A percentile compares a stretch with the other conserved stretches of the same genome.
Evolutionary conservation across 2,113 vertebrate species (phyloP).

Genomic region (Myrmecobius fasciatus): DNA sequence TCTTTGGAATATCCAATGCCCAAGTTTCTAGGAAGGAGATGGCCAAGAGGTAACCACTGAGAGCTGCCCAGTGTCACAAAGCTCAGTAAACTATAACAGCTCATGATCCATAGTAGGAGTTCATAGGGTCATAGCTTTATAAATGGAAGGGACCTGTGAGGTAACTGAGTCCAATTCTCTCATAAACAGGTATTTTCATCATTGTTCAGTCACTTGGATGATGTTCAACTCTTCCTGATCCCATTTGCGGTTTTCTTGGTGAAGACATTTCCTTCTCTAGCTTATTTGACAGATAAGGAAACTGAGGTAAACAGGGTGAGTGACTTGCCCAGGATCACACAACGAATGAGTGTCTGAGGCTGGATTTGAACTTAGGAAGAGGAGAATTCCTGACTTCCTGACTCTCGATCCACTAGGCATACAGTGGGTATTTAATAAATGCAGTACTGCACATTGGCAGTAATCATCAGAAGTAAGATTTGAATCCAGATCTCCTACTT

Average conservation of each 20-base stretch:
- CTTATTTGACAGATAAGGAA: neutral
- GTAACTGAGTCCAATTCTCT: neutral
- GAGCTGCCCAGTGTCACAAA: neutral
- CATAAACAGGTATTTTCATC: neutral
- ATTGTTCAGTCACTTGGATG: neutral
- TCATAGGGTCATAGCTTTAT: neutral
- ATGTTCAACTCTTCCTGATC: neutral
- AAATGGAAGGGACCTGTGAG: neutral
- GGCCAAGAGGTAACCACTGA: neutral
- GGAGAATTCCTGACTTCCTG: neutral
- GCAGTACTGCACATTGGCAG: neutral
- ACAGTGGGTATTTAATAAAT: neutral
- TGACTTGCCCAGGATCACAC: neutral
- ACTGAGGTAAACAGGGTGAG: neutral
- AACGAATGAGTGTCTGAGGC: too few relatives aligned
- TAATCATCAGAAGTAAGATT: neutral
- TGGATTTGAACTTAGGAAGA: too few relatives aligned
- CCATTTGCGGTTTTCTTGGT: neutral
- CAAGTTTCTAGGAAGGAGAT: neutral
- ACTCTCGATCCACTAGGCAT: neutral
- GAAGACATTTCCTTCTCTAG: neutral
- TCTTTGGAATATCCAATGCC: neutral
- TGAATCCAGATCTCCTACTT: neutral
- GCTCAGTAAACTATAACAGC: neutral
- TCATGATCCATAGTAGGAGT: neutral